Percentiles rank a stretch among this genome's conserved stretches.
Conservation (phyloP, 2,888 invertebrate species). For the Trissolcus japonicus region DNA sequence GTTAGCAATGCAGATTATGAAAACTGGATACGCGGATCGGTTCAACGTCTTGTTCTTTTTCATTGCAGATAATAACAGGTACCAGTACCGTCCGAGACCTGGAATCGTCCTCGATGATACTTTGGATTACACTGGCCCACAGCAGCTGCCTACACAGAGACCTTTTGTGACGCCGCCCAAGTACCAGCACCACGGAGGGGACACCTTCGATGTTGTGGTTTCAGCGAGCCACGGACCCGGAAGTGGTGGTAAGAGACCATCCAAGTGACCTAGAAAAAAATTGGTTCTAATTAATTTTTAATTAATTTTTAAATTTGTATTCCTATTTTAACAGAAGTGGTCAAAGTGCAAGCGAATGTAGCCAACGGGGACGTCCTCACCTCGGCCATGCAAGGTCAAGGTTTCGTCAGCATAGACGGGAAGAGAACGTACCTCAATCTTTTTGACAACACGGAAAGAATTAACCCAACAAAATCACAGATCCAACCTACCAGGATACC, state of each 20-base stretch:
- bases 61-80: slow-evolving; percentile 57
- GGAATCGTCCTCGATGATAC: slow-evolving; percentile 90
- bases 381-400: slow-evolving; percentile 87
- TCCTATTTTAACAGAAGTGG: slow-evolving; percentile 60
- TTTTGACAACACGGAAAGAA: slow-evolving; percentile 81
- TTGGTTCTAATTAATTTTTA: not conserved
- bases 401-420: slow-evolving; percentile 94
- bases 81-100: slow-evolving; percentile 86
- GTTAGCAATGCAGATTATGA: not conserved
- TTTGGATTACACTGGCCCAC: slow-evolving; percentile 74
- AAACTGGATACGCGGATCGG: not conserved
- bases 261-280: not conserved
- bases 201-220: slow-evolving; percentile 92
- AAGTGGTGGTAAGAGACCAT: slow-evolving; percentile 36
- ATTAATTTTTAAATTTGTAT: not conserved
- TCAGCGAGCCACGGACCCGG: slow-evolving; percentile 92
- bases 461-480: slow-evolving; percentile 70
- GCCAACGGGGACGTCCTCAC: slow-evolving; percentile 81
- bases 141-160: slow-evolving; percentile 77
- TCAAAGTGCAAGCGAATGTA: slow-evolving; percentile 68
- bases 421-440: slow-evolving; percentile 92
- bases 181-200: slow-evolving; percentile 77
- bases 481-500: slow-evolving; percentile 74
- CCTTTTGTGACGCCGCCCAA: slow-evolving; percentile 74
- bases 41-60: not conserved